phyloP scores from a whole-genome alignment of 1,140 invertebrate genomes.

The Chlorops oryzae region DNA sequence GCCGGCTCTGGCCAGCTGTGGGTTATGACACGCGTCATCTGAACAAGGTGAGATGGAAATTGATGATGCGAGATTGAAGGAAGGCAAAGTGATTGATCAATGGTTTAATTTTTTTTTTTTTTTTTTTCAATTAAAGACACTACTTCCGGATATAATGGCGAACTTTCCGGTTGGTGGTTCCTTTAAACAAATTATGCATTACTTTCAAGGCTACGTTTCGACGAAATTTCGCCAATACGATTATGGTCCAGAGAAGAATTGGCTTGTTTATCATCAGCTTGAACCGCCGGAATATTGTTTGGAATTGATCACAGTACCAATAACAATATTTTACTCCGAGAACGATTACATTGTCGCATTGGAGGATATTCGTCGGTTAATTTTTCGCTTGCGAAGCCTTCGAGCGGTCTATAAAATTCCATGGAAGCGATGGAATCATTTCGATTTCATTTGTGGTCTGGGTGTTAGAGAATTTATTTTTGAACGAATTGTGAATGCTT shows the following conservation, averaged over 20 bases:
- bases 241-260: slow-evolving; percentile 49
- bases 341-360: slow-evolving; percentile 56
- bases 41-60: slow-evolving; percentile 25
- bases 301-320: slow-evolving; percentile 56
- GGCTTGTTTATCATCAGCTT: slow-evolving; percentile 48
- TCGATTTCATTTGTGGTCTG: slow-evolving; percentile 65
- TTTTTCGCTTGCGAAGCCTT: slow-evolving; percentile 37
- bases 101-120: too few relatives aligned
- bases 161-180: slow-evolving; percentile 53
- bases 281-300: slow-evolving; percentile 56
- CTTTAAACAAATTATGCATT: slow-evolving; percentile 51
- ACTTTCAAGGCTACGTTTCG: slow-evolving; percentile 49
- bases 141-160: slow-evolving; percentile 50
- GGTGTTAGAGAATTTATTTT: slow-evolving; percentile 57
- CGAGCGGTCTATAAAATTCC: slow-evolving; percentile 50
- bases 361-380: slow-evolving; percentile 57
- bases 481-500: slow-evolving; percentile 46
- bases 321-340: slow-evolving; percentile 58
- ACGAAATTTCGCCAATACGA: slow-evolving; percentile 49
- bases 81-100: too few relatives aligned
- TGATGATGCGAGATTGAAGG: too few relatives aligned
- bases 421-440: slow-evolving; percentile 61
- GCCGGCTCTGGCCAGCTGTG: slow-evolving; percentile 53
- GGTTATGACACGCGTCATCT: slow-evolving; percentile 51
- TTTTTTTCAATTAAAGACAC: slow-evolving; percentile 27